Conservation (phyloP, 2,113 vertebrate genomes). For the Strigops habroptila region DNA sequence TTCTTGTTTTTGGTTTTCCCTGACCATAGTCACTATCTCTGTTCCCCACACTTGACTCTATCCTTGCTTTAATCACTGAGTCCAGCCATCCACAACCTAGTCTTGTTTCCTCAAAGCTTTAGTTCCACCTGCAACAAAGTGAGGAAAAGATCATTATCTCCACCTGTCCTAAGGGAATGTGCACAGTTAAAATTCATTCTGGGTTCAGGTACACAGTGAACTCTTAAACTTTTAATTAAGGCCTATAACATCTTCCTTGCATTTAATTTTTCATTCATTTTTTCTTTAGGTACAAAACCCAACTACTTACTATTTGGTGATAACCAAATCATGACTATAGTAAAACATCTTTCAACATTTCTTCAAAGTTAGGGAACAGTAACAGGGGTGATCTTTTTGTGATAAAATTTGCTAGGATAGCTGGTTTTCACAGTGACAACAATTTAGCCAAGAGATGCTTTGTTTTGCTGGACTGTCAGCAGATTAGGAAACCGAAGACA, state of each 20-base stretch:
- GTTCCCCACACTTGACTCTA: not conserved
- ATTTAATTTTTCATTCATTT: not conserved
- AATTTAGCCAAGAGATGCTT: not conserved
- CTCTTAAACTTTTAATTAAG: not conserved
- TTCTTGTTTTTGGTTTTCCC: not conserved
- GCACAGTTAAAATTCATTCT: not conserved
- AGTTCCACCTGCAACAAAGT: not conserved
- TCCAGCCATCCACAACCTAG: not conserved
- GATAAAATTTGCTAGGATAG: not conserved
- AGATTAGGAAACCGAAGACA: not conserved
- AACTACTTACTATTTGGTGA: not conserved
- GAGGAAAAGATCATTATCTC: not conserved
- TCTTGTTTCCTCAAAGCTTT: not conserved
- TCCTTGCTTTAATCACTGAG: not conserved
- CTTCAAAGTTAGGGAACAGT: not conserved
- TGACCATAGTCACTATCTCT: not conserved
- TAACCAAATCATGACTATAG: not conserved
- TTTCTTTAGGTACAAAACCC: not conserved
- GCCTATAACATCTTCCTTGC: not conserved
- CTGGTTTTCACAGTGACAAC: not conserved
- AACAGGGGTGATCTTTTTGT: not conserved
- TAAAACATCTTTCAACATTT: not conserved
- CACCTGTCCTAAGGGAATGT: not conserved
- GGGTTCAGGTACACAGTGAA: not conserved
- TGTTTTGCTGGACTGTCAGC: not conserved